Percentiles rank a stretch among this genome's conserved stretches.
phyloP scores from a whole-genome alignment of 2,113 vertebrate species.

The Pipra filicauda region DNA sequence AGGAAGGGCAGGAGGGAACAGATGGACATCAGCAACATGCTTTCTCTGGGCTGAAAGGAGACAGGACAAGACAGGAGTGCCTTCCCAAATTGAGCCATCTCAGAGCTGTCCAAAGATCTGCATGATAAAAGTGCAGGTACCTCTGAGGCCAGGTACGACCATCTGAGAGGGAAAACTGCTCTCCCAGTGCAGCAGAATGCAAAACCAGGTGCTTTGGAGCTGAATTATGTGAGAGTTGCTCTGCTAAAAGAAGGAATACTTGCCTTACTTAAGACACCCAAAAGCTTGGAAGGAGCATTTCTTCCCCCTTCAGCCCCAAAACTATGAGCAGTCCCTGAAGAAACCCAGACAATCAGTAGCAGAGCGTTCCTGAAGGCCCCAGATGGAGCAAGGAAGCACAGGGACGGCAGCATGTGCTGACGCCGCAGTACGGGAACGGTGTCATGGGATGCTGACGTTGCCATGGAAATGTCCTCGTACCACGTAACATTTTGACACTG shows the following conservation, averaged over 20 bases:
- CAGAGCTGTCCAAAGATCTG: not conserved
- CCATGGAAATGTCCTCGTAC: constrained; percentile 60
- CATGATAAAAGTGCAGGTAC: rapidly evolving
- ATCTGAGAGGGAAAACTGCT: not conserved
- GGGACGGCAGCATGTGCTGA: not conserved
- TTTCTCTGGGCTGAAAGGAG: not conserved
- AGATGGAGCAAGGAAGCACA: not conserved
- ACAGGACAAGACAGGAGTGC: not conserved
- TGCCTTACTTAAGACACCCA: not conserved
- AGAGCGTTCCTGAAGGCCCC: not conserved
- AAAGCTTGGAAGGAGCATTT: not conserved
- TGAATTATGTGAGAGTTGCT: not conserved
- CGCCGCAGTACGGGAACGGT: not conserved
- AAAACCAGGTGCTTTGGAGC: not conserved
- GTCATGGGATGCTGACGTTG: constrained; percentile 58
- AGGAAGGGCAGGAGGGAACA: not conserved
- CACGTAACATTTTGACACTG: constrained; percentile 52
- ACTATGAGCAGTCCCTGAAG: not conserved
- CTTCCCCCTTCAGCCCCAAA: not conserved
- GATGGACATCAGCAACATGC: not conserved
- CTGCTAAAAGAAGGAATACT: not conserved
- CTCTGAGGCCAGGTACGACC: rapidly evolving
- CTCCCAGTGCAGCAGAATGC: not conserved
- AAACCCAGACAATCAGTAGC: not conserved
- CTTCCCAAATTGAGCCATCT: rapidly evolving